phyloP scores from a whole-genome alignment of 2,797 vertebrate species.

The Anguilla megastoma region DNA sequence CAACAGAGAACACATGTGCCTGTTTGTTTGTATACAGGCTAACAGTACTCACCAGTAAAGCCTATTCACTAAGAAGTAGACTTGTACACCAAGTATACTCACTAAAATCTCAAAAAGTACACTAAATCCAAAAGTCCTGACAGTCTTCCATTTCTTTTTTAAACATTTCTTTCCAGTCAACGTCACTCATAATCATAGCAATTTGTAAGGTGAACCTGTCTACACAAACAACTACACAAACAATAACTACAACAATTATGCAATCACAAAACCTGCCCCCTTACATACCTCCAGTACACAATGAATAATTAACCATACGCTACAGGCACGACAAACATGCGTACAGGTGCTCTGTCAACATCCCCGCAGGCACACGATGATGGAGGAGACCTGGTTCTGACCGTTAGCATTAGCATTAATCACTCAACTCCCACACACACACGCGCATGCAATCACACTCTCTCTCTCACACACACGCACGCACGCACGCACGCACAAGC shows the following conservation, averaged over 20 bases:
- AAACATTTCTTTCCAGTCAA: neutral
- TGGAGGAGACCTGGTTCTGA: neutral
- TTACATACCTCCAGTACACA: neutral
- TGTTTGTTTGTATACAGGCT: neutral
- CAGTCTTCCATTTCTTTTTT: neutral
- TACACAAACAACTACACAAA: neutral
- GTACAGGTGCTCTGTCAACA: neutral
- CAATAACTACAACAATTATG: neutral
- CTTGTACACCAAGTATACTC: neutral
- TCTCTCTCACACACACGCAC: too few relatives aligned
- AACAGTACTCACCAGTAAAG: neutral
- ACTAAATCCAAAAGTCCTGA: neutral
- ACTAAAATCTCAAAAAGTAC: neutral
- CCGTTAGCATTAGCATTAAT: neutral
- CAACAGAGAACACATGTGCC: neutral
- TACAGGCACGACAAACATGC: neutral
- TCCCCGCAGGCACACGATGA: neutral
- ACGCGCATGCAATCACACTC: neutral
- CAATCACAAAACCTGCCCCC: neutral
- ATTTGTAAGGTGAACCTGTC: neutral
- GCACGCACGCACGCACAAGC: too few relatives aligned
- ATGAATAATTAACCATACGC: conserved; percentile 24
- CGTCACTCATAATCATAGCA: neutral
- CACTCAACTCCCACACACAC: neutral
- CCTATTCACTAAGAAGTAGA: too few relatives aligned